These are phyloP conservation scores for Sylvilagus bachmani DNA, from an alignment of 2,113 vertebrate genomes.

Conservation along the genomic window DNA sequence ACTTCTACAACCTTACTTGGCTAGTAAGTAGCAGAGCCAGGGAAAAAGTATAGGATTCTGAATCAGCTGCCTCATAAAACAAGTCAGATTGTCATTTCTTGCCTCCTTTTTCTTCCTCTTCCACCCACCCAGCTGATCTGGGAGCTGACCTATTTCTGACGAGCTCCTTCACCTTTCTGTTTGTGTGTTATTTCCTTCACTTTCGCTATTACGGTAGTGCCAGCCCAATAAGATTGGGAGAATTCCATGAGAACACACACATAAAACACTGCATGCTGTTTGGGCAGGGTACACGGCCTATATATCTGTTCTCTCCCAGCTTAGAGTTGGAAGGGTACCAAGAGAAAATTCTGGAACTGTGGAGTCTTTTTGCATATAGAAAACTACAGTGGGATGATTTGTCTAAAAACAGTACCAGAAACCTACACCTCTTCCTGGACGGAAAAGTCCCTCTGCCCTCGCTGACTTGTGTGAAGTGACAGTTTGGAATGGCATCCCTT, in stretches of 20 bases:
- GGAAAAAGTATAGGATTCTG: background rate
- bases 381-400: background rate
- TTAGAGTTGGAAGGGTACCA: background rate
- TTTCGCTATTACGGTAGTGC: background rate
- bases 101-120: slow-evolving; percentile 36
- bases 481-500: background rate
- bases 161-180: background rate
- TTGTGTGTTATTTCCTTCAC: background rate
- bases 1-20: background rate
- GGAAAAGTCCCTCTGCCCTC: background rate
- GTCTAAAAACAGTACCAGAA: background rate
- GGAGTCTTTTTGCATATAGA: background rate
- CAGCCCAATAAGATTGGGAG: background rate
- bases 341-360: background rate
- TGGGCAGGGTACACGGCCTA: background rate
- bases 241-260: background rate
- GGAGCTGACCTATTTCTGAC: background rate
- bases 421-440: background rate
- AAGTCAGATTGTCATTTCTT: background rate
- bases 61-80: background rate
- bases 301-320: background rate
- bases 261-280: background rate
- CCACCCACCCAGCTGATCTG: background rate
- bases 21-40: background rate
- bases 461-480: background rate